Evolutionary conservation across 2,797 vertebrate species (phyloP).

Genomic region (Cryptoprocta ferox): DNA sequence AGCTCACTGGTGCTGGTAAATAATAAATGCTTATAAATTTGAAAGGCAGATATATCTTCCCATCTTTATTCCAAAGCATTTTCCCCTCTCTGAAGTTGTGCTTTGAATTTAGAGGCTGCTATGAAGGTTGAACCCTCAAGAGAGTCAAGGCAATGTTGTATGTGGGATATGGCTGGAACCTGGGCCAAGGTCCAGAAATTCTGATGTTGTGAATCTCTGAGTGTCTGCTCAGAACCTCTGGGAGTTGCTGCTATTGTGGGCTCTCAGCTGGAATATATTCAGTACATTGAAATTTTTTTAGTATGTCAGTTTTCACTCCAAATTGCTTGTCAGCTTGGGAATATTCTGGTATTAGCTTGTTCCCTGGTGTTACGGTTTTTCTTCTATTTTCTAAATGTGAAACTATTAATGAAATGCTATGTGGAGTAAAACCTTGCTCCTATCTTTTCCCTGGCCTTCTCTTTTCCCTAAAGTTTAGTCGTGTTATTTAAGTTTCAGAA

Average conservation of each 20-base stretch:
- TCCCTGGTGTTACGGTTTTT: background rate
- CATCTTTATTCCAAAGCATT: background rate
- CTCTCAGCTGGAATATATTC: slow-evolving; percentile 40
- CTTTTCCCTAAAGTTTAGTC: background rate
- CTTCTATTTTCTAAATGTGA: background rate
- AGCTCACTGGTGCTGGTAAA: background rate
- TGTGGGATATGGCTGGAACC: slow-evolving; percentile 5
- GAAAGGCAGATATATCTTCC: slow-evolving; percentile 15
- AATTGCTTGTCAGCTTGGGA: slow-evolving; percentile 38
- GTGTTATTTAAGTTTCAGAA: slow-evolving; percentile 28
- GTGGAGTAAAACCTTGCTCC: background rate
- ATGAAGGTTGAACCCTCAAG: background rate
- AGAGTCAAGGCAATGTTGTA: background rate
- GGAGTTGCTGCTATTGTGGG: background rate
- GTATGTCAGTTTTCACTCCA: slow-evolving; percentile 19
- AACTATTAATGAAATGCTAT: background rate
- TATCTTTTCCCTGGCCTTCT: background rate
- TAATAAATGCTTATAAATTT: background rate
- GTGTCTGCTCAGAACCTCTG: background rate
- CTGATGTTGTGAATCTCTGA: background rate
- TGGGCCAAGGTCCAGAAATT: background rate
- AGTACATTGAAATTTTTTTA: background rate
- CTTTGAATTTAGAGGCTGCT: slow-evolving; percentile 51
- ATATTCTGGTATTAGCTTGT: background rate
- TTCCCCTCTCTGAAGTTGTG: slow-evolving; percentile 19